Evolutionary conservation across 2,113 vertebrate species (phyloP).

Genomic region (Varanus komodoensis): DNA sequence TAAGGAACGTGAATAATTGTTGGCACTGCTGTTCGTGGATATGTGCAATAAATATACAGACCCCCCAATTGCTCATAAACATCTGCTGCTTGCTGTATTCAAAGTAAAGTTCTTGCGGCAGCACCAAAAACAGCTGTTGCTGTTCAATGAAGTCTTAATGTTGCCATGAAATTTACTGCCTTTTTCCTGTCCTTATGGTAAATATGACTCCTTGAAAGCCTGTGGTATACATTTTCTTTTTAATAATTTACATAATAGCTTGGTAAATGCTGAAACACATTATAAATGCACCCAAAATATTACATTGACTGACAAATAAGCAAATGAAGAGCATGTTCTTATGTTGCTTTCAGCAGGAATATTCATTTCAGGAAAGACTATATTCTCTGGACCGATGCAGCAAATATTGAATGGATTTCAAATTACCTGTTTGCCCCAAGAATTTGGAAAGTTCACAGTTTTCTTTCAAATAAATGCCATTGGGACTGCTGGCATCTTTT

Average conservation of each 20-base stretch:
- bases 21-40: conserved; percentile 12
- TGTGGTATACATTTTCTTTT: conserved; percentile 9
- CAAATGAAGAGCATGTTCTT: conserved; percentile 1
- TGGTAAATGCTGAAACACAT: conserved; percentile 26
- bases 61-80: conserved; percentile 40
- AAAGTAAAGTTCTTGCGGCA: conserved; percentile 48
- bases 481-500: accelerated
- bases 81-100: conserved; percentile 40
- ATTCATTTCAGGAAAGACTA: neutral
- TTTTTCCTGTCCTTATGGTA: neutral
- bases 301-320: neutral
- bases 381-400: neutral
- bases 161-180: conserved; percentile 44
- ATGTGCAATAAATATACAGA: conserved; percentile 38
- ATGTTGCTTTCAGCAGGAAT: conserved; percentile 9
- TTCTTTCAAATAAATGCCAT: neutral
- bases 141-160: conserved; percentile 13
- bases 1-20: conserved; percentile 34
- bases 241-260: conserved; percentile 47
- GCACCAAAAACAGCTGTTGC: conserved; percentile 44
- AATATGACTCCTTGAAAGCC: conserved; percentile 25
- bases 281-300: conserved; percentile 26
- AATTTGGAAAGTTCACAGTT: neutral
- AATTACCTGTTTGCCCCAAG: neutral
- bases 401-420: neutral